Conservation (phyloP, 37 sponge, comb jelly and placozoan species). For the Theonella swinhoei region DNA sequence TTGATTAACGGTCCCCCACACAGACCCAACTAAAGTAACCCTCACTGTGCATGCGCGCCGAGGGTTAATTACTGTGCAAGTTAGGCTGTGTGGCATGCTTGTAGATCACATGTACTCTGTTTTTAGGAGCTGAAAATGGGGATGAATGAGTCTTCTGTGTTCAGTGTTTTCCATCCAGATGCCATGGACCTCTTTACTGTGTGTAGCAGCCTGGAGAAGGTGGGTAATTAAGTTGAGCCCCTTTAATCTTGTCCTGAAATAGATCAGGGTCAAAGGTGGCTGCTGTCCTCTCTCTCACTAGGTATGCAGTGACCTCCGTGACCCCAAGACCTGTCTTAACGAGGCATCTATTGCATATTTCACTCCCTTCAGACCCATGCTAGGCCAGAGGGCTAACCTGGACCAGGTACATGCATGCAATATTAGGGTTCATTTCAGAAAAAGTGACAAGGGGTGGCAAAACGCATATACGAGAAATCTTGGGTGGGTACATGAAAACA, state of each 20-base stretch:
- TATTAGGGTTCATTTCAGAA: background rate
- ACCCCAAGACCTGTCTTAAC: slow-evolving; percentile 64
- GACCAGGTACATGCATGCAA: slow-evolving; percentile 52
- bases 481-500: too few relatives aligned
- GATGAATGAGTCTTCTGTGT: slow-evolving; percentile 84
- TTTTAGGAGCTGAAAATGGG: slow-evolving; percentile 87
- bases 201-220: slow-evolving; percentile 84
- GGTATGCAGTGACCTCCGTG: slow-evolving; percentile 80
- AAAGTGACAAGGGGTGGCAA: too few relatives aligned
- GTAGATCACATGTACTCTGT: too few relatives aligned
- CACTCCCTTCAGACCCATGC: slow-evolving; percentile 96
- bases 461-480: too few relatives aligned
- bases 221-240: background rate
- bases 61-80: background rate
- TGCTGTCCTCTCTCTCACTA: slow-evolving; percentile 6
- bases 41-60: background rate
- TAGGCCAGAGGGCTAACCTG: slow-evolving; percentile 83
- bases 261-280: too few relatives aligned
- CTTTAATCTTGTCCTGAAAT: background rate
- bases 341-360: slow-evolving; percentile 80
- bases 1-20: too few relatives aligned
- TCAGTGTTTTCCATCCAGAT: slow-evolving; percentile 84
- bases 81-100: too few relatives aligned
- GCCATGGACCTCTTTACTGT: slow-evolving; percentile 86
- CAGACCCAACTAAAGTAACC: background rate